phyloP scores from a whole-genome alignment of 1,140 invertebrate species.

The Amphibalanus amphitrite region DNA sequence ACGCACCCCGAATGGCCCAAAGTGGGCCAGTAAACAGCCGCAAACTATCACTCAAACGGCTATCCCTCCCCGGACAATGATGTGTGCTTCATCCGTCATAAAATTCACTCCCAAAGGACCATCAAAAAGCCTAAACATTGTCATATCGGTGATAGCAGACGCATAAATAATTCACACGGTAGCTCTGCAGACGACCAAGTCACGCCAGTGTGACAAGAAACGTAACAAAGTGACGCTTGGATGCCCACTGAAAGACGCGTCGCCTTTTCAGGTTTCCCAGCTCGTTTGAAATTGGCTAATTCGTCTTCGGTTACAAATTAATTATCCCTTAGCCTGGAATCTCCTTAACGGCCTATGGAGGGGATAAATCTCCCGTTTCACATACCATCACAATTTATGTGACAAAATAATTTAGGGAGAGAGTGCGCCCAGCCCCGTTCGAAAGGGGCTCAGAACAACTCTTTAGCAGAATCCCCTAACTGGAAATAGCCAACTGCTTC shows the following conservation, averaged over 20 bases:
- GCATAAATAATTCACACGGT: too few relatives aligned
- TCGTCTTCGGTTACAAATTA: constrained; percentile 1
- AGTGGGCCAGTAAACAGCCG: background rate
- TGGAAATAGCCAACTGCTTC: background rate
- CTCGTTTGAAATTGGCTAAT: background rate
- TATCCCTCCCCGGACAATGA: background rate
- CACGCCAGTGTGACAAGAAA: too few relatives aligned
- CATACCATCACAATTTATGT: constrained; percentile 2
- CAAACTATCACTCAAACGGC: background rate
- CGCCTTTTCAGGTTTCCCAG: background rate
- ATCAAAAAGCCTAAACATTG: too few relatives aligned
- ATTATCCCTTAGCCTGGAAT: background rate
- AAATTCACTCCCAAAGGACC: background rate
- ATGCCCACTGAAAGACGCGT: too few relatives aligned
- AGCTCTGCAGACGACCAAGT: too few relatives aligned
- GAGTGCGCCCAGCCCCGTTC: background rate
- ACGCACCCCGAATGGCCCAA: background rate
- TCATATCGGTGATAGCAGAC: too few relatives aligned
- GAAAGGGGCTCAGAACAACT: background rate
- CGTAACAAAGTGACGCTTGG: too few relatives aligned
- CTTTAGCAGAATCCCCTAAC: background rate
- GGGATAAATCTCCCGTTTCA: background rate
- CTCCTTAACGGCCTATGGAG: background rate
- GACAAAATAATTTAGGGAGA: background rate
- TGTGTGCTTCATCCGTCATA: background rate